phyloP scores from a whole-genome alignment of 2,888 invertebrate genomes.

The Matsumyia berberina region DNA sequence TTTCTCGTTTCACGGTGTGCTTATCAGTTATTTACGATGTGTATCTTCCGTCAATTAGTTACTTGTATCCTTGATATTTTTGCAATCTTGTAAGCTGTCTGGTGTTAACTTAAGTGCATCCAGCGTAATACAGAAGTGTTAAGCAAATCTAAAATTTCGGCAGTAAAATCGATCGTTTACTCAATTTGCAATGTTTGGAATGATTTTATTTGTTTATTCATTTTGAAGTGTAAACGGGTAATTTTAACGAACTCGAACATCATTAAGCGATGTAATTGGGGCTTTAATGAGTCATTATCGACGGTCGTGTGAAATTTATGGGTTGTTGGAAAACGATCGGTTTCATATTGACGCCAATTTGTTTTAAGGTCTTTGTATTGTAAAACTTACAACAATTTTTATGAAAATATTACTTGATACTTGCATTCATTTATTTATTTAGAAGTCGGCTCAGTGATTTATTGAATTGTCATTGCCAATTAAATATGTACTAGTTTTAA shows the following conservation, averaged over 20 bases:
- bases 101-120: conserved; percentile 13
- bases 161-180: conserved; percentile 27
- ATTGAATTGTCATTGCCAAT: too few relatives aligned
- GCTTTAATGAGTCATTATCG: conserved; percentile 12
- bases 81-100: conserved; percentile 32
- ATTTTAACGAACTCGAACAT: background rate
- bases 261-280: conserved; percentile 4
- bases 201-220: conserved; percentile 34
- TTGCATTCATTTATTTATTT: too few relatives aligned
- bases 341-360: too few relatives aligned
- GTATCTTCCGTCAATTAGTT: conserved; percentile 68
- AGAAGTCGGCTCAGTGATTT: too few relatives aligned
- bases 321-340: too few relatives aligned
- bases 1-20: conserved; percentile 13
- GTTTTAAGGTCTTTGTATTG: too few relatives aligned
- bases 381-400: too few relatives aligned
- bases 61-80: conserved; percentile 61
- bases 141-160: conserved; percentile 32
- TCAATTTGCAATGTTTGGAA: conserved; percentile 6
- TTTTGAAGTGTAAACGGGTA: conserved; percentile 15
- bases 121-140: conserved; percentile 43
- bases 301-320: too few relatives aligned
- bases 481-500: too few relatives aligned
- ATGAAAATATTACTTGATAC: too few relatives aligned
- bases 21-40: conserved; percentile 62